Evolutionary conservation across 2,797 vertebrate species (phyloP).

Genomic region (Anabacerthia variegaticeps): DNA sequence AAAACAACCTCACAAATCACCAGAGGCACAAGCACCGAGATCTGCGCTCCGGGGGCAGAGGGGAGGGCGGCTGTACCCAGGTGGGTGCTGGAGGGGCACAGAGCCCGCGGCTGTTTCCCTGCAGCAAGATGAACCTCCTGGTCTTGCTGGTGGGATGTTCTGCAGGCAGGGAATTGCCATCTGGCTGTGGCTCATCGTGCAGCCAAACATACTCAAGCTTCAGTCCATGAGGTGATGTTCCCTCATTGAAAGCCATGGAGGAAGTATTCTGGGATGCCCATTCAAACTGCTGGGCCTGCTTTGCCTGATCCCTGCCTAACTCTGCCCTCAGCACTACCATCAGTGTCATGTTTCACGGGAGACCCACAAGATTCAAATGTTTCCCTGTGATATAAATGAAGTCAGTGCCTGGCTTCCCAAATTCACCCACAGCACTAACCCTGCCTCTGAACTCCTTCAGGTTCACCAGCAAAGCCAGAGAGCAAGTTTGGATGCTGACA

Average conservation of each 20-base stretch:
- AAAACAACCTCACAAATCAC: slow-evolving; percentile 65
- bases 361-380: not conserved
- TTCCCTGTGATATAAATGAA: not conserved
- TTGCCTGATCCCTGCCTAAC: not conserved
- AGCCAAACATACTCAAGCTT: not conserved
- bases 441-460: not conserved
- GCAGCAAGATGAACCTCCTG: not conserved
- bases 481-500: not conserved
- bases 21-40: slow-evolving; percentile 12
- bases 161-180: not conserved
- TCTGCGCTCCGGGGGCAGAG: rapidly evolving
- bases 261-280: not conserved
- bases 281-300: not conserved
- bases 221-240: not conserved
- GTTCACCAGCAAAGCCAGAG: not conserved
- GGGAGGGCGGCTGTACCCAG: not conserved
- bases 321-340: not conserved
- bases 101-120: not conserved
- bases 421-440: not conserved
- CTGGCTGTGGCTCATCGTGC: not conserved
- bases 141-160: not conserved
- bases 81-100: not conserved
- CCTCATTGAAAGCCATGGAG: not conserved
- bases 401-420: not conserved
- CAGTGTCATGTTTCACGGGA: rapidly evolving